A percentile compares a stretch with the other conserved stretches of the same genome.
phyloP scores from a whole-genome alignment of 2,113 vertebrate genomes.

The Gopherus evgoodei region DNA sequence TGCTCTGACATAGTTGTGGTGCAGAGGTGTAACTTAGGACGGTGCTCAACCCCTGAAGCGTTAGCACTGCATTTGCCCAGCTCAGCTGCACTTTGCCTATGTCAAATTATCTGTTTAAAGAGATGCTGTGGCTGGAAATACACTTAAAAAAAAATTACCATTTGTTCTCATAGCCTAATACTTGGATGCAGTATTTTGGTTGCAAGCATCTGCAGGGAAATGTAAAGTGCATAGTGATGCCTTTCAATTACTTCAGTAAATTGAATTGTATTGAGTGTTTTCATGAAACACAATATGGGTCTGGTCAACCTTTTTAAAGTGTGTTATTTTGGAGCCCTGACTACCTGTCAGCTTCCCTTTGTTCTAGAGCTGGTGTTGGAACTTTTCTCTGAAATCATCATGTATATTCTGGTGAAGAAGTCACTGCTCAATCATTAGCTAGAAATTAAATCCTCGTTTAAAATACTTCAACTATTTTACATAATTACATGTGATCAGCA shows the following conservation, averaged over 20 bases:
- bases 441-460: neutral
- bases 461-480: neutral
- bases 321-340: too few relatives aligned
- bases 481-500: too few relatives aligned
- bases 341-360: neutral
- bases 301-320: too few relatives aligned
- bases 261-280: neutral
- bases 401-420: neutral
- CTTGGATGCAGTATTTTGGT: neutral
- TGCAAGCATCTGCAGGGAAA: neutral
- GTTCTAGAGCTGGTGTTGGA: neutral
- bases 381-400: neutral
- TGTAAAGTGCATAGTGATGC: neutral
- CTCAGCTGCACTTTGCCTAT: neutral
- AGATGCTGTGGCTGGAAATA: too few relatives aligned
- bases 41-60: neutral
- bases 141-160: too few relatives aligned
- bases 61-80: neutral
- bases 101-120: neutral
- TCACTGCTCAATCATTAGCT: neutral
- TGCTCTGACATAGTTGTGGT: neutral
- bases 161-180: neutral
- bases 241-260: neutral
- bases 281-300: neutral
- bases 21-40: neutral